These are phyloP conservation scores for Chelonoidis abingdonii DNA, from an alignment of 2,113 vertebrate genomes.

Conservation along the genomic window DNA sequence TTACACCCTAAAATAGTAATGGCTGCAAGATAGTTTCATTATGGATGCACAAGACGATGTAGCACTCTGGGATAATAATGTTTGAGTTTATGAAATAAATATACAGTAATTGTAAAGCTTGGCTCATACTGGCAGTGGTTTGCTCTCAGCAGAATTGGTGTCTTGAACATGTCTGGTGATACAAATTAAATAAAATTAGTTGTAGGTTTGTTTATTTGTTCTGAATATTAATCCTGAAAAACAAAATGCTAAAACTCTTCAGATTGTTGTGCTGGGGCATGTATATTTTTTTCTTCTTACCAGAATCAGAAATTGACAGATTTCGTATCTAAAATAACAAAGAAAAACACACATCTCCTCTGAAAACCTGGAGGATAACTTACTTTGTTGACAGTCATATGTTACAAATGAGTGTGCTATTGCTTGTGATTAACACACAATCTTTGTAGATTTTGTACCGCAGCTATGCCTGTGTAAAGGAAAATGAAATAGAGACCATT, in stretches of 20 bases:
- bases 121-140: background rate
- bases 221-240: background rate
- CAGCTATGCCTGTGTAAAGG: constrained; percentile 40
- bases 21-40: background rate
- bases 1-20: background rate
- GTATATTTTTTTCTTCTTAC: background rate
- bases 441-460: constrained; percentile 37
- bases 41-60: background rate
- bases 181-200: background rate
- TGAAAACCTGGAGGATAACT: background rate
- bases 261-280: background rate
- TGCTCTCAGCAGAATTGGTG: constrained; percentile 4
- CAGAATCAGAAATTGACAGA: background rate
- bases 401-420: constrained; percentile 35
- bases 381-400: constrained; percentile 18
- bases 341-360: background rate
- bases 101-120: background rate
- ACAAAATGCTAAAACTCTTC: background rate
- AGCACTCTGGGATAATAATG: background rate
- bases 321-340: background rate
- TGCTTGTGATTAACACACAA: constrained; percentile 50
- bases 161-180: background rate
- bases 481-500: constrained; percentile 65
- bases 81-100: background rate
- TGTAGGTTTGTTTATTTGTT: background rate